Evolutionary conservation across 2,888 invertebrate genomes (phyloP).

Genomic region (Scaptodrosophila latifasciaeformis): DNA sequence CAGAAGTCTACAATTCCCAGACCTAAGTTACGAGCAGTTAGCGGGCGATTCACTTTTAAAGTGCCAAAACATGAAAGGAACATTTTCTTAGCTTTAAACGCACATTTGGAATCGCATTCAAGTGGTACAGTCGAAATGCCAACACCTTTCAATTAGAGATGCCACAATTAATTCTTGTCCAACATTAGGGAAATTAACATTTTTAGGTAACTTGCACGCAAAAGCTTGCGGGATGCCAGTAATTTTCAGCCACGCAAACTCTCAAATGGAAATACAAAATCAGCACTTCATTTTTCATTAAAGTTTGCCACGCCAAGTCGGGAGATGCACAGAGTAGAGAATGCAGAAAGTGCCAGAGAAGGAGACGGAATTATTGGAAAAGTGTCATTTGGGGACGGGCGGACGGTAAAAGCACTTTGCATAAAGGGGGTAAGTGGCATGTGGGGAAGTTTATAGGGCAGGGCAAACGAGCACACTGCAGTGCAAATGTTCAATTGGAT

Average conservation of each 20-base stretch:
- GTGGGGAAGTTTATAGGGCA: slow-evolving; percentile 16
- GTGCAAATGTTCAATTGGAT: slow-evolving; percentile 73
- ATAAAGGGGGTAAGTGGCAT: slow-evolving; percentile 25
- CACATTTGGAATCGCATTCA: neutral
- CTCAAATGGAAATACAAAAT: slow-evolving; percentile 1
- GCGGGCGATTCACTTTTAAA: slow-evolving; percentile 26
- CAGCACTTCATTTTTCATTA: slow-evolving; percentile 43
- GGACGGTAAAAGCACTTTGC: slow-evolving; percentile 65
- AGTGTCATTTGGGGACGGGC: slow-evolving; percentile 26
- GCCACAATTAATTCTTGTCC: slow-evolving; percentile 35
- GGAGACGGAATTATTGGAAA: slow-evolving; percentile 35
- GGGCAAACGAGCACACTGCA: slow-evolving; percentile 36
- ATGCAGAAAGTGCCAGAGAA: slow-evolving; percentile 3
- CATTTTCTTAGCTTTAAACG: neutral
- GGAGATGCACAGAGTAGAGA: slow-evolving; percentile 5
- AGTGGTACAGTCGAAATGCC: slow-evolving; percentile 19
- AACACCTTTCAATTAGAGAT: slow-evolving; percentile 44
- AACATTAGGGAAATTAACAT: slow-evolving; percentile 44
- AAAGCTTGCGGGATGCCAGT: slow-evolving; percentile 36
- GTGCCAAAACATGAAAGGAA: slow-evolving; percentile 59
- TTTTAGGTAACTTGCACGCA: slow-evolving; percentile 54
- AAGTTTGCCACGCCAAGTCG: neutral
- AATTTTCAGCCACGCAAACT: slow-evolving; percentile 45
- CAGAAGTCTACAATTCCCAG: neutral
- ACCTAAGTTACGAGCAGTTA: no score